Percentiles rank a stretch among this genome's conserved stretches.
phyloP scores from a whole-genome alignment of 2,888 invertebrate genomes.

The Trachelus troglodyta region DNA sequence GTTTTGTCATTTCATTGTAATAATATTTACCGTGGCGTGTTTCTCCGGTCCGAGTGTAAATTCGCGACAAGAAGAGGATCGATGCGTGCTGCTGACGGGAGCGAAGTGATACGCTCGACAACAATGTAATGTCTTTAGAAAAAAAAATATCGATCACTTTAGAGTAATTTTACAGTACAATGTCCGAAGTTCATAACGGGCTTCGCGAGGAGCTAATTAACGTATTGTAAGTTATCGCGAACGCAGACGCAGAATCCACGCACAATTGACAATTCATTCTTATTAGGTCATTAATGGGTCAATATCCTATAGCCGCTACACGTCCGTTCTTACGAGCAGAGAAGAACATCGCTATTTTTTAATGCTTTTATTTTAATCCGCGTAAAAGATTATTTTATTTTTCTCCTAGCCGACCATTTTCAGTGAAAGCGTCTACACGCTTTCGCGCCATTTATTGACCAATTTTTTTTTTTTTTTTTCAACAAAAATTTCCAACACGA shows the following conservation, averaged over 20 bases:
- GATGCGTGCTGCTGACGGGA: not conserved
- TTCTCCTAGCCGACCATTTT: not conserved
- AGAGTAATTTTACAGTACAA: not conserved
- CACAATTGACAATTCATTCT: constrained; percentile 23
- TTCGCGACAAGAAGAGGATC: not conserved
- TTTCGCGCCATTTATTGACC: not conserved
- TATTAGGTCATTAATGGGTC: constrained; percentile 39
- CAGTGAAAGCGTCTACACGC: not conserved
- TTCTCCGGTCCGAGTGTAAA: no score
- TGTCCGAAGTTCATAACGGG: constrained; percentile 16
- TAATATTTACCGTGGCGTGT: not conserved
- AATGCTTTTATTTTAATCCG: not conserved
- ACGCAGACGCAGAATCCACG: constrained; percentile 31
- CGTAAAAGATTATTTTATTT: not conserved
- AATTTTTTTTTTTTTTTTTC: not conserved
- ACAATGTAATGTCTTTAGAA: not conserved
- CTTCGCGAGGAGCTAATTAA: constrained; percentile 31
- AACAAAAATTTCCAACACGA: no score
- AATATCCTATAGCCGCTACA: constrained; percentile 32
- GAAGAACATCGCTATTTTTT: not conserved
- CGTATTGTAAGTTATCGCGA: constrained; percentile 26
- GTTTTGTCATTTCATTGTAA: not conserved
- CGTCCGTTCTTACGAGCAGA: not conserved
- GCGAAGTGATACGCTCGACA: not conserved
- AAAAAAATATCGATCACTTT: not conserved